Percentiles rank a stretch among this genome's conserved stretches.
Evolutionary conservation across 2,113 vertebrate genomes (phyloP).

Genomic region (Dipodomys merriami): DNA sequence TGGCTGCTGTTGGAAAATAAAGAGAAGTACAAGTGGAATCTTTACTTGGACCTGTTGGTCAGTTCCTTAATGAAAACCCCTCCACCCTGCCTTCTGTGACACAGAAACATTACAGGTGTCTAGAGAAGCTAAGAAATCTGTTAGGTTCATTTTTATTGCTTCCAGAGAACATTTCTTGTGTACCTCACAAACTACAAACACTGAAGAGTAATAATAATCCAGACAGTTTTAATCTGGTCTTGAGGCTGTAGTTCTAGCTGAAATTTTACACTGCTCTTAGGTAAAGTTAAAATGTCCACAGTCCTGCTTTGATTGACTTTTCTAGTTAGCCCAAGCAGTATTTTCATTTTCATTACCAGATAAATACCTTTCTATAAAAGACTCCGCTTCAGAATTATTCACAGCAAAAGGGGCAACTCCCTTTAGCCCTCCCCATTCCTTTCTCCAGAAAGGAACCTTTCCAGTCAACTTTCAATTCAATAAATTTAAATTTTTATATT

Average conservation of each 20-base stretch:
- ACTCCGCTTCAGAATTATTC: background rate
- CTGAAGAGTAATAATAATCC: background rate
- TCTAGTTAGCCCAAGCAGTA: background rate
- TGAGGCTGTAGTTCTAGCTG: slow-evolving; percentile 10
- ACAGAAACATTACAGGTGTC: background rate
- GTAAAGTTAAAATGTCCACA: background rate
- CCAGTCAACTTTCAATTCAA: background rate
- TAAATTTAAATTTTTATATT: background rate
- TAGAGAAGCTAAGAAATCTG: background rate
- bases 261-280: background rate
- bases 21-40: background rate
- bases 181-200: slow-evolving; percentile 6
- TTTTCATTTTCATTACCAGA: slow-evolving; percentile 8
- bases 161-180: background rate
- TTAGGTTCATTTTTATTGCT: slow-evolving; percentile 17
- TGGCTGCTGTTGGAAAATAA: background rate
- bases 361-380: background rate
- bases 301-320: background rate
- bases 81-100: background rate
- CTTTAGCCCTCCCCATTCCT: background rate
- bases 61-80: slow-evolving; percentile 20
- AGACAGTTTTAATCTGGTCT: background rate
- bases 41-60: background rate
- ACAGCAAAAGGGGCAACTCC: background rate
- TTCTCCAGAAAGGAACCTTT: background rate